Base-by-base conservation (phyloP, 2,888 invertebrate genomes). In the Sinentomon sp. region DNA sequence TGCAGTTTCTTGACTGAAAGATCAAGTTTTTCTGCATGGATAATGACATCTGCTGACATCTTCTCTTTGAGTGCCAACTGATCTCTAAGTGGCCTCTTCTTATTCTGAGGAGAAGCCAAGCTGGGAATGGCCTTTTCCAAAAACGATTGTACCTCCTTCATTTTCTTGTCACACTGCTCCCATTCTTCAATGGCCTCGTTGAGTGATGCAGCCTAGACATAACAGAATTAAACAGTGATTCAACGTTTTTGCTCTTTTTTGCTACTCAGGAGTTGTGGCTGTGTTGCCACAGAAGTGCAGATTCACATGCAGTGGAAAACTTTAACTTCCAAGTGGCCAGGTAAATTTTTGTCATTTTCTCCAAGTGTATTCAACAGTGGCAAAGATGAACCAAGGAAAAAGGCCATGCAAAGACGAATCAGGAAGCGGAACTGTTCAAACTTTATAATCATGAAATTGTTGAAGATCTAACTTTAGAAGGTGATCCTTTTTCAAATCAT, bases 121-220 rank as follows among this genome's bases (percentile, higher is more conserved):
- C 66, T 61, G 42, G 68, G 64, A 41, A 66, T 62, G 6, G 82
- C 71, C 48, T 82, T 82, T 38, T 85, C 83, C 44, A 85, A 66
- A 83, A 85, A 89, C 41, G 63, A 62, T 38, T 68, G 69, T 28
- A 78, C 76, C 45, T 87, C 85, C 53, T 77, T 76, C 53, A 87
- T 65, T 54, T 89, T 87, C 53, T 68, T 74, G 55, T 87, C 85
- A 55, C 83, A 87, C 53, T 87, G 77, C 51, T 85, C 83, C 80
- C 87, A 87, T 59, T 87, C 85, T 52, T 85, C 83, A 29, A 76
- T 72, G 32, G 82, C 69, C 57, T 87, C 87, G 62, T 78, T 77
- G 37, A 87, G 61, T 44, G 82, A 57, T 28, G 77, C 73, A 50
- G 75, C 74, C 80, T 80, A 55, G 39, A 63, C 61, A 28, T 21